A percentile compares a stretch with the other conserved stretches of the same genome.
Conservation (phyloP, 1,140 invertebrate genomes). For the Dendrolimus punctatus region DNA sequence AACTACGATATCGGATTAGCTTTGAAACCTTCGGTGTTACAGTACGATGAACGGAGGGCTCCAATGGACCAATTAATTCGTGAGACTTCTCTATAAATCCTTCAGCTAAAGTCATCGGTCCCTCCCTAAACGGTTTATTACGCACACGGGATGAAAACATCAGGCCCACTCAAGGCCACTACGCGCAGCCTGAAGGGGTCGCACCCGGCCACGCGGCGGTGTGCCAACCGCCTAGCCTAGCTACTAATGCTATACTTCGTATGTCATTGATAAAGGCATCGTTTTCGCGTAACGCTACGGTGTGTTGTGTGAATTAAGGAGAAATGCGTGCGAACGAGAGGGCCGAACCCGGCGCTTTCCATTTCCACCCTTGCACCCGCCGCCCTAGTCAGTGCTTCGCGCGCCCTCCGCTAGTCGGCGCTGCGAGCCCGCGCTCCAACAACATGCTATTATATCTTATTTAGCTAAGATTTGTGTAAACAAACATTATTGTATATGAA, state of each 20-base stretch:
- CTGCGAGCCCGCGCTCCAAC: conserved; percentile 53
- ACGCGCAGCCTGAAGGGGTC: conserved; percentile 37
- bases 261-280: conserved; percentile 63
- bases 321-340: conserved; percentile 41
- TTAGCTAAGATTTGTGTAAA: conserved; percentile 54
- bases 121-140: conserved; percentile 67
- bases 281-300: conserved; percentile 55
- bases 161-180: conserved; percentile 62
- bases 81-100: conserved; percentile 61
- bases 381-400: conserved; percentile 40
- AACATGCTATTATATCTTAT: conserved; percentile 48
- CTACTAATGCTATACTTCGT: conserved; percentile 50
- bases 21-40: too few species aligned
- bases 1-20: too few species aligned
- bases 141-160: conserved; percentile 67
- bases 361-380: conserved; percentile 33
- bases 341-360: conserved; percentile 18
- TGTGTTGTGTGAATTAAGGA: conserved; percentile 33
- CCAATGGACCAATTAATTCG: conserved; percentile 59
- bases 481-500: conserved; percentile 39
- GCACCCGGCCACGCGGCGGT: conserved; percentile 3
- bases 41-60: conserved; percentile 21
- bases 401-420: conserved; percentile 56
- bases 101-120: conserved; percentile 57
- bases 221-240: conserved; percentile 14